Evolutionary conservation across 2,888 invertebrate species (phyloP), one percentile per base, ranked within the genome.

Genomic region (Strigamia maritima): DNA sequence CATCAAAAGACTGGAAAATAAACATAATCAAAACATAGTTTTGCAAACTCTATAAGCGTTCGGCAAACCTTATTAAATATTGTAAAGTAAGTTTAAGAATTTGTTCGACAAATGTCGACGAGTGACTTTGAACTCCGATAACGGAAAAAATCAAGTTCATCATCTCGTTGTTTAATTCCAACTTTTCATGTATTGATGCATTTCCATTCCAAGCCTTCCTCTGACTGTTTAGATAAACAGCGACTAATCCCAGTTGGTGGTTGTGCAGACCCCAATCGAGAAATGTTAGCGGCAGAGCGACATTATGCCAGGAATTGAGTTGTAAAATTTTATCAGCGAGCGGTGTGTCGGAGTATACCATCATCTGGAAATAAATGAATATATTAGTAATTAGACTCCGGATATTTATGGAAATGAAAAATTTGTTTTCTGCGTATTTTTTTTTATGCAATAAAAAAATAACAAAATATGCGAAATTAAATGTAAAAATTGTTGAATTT

Each of bases 241-340:
- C 60, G 1, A 60, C 60, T 10, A 60, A 60, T 19, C 60, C 60
- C 8, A 60, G 60, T 19, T 60, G 60, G 19, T 60, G 60, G 24
- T 60, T 60, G n/a, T 60, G n/a, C 24, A 60, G n/a, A 1, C 60
- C 60, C 60, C 60, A 60, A 22, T 60, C 60, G 60, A 60, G 60
- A 10, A 60, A 60, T 19, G 60, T 22, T 19, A 60, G 19, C n/a
- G 60, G 60, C 22, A 60, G 19, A 19, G 60, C 60, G 2, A 60
- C 60, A 10, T 60, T n/a, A 10, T 24, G 19, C 60, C 60, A 60
- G 3, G 60, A 19, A 60, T 60, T 60, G 3, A 60, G 19, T 10
- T 60, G 60, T 4, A 60, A 24, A 6, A 60, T 60, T 60, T 19
- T 60, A 19, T 60, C 60, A 10, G 60, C 60, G 60, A 60, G 60